A percentile compares a stretch with the other conserved stretches of the same genome.
phyloP scores from a whole-genome alignment of 2,797 vertebrate genomes.

The Poliocrania exsul region DNA sequence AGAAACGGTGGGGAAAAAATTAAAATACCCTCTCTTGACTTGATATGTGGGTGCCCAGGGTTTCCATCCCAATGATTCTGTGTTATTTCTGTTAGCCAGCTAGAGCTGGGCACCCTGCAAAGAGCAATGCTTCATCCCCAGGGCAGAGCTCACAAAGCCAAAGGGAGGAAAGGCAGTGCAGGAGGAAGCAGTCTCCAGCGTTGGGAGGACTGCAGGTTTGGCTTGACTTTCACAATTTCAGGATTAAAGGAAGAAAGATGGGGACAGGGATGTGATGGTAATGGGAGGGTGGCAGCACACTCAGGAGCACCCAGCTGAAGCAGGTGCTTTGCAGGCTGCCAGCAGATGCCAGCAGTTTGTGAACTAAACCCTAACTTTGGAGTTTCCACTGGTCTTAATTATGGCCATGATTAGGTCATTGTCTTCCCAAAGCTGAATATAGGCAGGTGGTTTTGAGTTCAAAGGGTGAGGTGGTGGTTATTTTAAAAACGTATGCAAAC shows the following conservation, averaged over 20 bases:
- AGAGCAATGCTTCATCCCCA: not conserved
- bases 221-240: not conserved
- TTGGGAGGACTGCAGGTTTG: not conserved
- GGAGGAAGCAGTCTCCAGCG: not conserved
- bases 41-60: not conserved
- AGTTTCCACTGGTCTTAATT: not conserved
- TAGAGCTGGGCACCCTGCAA: not conserved
- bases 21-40: not conserved
- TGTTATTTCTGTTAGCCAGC: not conserved
- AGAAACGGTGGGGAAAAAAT: not conserved
- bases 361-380: not conserved
- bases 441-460: not conserved
- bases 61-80: not conserved
- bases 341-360: not conserved
- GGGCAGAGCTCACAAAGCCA: not conserved
- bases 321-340: not conserved
- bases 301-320: not conserved
- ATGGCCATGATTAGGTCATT: not conserved
- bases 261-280: not conserved
- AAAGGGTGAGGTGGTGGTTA: not conserved
- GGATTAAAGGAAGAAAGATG: not conserved
- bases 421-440: not conserved
- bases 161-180: not conserved
- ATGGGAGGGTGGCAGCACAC: not conserved
- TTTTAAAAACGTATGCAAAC: not conserved